Percentiles rank a stretch among this genome's conserved stretches.
phyloP scores from a whole-genome alignment of 2,888 invertebrate species.

The Girardia tigrina region DNA sequence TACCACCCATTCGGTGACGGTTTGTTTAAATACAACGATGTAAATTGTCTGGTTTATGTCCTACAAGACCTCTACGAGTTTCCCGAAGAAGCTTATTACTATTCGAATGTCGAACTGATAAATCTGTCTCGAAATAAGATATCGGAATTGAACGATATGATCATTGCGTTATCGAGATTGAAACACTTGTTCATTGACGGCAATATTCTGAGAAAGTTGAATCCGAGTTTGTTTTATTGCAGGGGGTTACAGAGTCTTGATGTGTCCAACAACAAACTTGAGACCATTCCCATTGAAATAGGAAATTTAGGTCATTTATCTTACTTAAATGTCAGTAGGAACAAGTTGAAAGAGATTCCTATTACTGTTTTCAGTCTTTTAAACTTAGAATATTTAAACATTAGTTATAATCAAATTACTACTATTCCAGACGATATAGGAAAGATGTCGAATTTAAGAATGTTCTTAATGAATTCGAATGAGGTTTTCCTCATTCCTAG shows the following conservation, averaged over 20 bases:
- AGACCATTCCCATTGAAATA: not conserved
- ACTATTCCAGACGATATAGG: not conserved
- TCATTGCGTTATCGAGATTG: not conserved
- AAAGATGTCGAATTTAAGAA: not conserved
- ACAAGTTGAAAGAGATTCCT: not conserved
- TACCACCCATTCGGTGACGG: not conserved
- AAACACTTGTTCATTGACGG: not conserved
- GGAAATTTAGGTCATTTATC: not conserved
- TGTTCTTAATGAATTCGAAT: not conserved
- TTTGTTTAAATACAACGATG: not conserved
- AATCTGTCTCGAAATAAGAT: not conserved
- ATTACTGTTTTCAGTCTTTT: not conserved
- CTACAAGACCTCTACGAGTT: slow-evolving; percentile 2
- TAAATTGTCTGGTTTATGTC: slow-evolving; percentile 1
- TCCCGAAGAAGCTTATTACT: not conserved
- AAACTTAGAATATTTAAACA: not conserved
- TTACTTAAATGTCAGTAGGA: not conserved
- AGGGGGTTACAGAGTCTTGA: not conserved
- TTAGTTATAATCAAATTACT: not conserved
- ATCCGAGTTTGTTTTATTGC: not conserved
- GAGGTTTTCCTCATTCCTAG: not conserved
- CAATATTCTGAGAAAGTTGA: not conserved
- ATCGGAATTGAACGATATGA: not conserved
- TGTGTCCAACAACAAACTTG: not conserved
- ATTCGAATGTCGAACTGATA: not conserved